Evolutionary conservation across 2,797 vertebrate genomes (phyloP).

Genomic region (Acanthurus leucopareius): DNA sequence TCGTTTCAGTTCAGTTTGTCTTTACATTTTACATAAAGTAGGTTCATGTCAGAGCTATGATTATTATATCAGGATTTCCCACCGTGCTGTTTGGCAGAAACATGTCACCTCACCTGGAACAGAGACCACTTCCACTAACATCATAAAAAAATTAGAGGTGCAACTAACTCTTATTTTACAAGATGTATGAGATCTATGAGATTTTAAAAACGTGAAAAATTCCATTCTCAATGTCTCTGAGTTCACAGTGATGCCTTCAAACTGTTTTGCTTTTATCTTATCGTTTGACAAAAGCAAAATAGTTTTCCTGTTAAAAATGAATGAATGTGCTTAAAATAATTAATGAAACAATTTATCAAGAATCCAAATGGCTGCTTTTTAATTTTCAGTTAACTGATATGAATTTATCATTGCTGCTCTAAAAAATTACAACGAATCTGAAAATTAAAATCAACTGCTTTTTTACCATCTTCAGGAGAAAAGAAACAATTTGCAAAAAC

Average conservation of each 20-base stretch:
- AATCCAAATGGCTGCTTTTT: not conserved
- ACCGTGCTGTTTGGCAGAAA: not conserved
- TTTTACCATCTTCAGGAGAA: not conserved
- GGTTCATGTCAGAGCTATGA: not conserved
- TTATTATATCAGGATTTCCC: not conserved
- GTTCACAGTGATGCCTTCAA: not conserved
- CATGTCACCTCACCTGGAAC: accelerated
- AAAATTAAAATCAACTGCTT: not conserved
- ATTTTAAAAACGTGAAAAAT: too few species aligned
- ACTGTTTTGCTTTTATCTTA: not conserved
- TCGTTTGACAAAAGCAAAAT: not conserved
- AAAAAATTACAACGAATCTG: not conserved
- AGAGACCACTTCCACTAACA: not conserved
- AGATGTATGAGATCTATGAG: not conserved
- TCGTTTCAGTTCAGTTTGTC: not conserved
- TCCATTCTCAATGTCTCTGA: not conserved
- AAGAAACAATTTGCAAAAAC: not conserved
- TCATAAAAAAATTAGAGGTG: not conserved
- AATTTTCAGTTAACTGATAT: not conserved
- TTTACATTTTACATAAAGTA: not conserved
- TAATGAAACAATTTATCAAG: too few species aligned
- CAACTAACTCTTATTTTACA: too few species aligned
- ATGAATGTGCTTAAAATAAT: too few species aligned
- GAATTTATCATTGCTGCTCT: not conserved
- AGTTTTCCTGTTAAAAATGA: not conserved